A percentile compares a stretch with the other conserved stretches of the same genome.
Evolutionary conservation across 2,797 vertebrate genomes (phyloP).

Genomic region (Poeciliopsis presidionis): DNA sequence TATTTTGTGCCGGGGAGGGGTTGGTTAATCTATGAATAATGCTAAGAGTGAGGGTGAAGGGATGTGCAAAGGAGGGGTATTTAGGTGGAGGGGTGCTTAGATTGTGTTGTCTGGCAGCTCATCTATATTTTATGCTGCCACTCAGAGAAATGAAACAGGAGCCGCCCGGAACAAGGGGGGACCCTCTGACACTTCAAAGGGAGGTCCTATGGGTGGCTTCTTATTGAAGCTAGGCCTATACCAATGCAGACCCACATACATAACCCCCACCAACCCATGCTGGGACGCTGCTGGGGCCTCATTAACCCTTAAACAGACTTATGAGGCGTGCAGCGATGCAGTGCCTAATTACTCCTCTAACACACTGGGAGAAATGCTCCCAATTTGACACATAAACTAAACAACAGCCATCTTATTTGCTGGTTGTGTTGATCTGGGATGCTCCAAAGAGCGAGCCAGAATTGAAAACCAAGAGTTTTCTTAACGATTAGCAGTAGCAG

Average conservation of each 20-base stretch:
- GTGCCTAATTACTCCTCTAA: conserved; percentile 92
- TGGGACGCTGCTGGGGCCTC: conserved; percentile 98
- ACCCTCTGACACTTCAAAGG: conserved; percentile 99
- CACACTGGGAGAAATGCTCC: conserved; percentile 61
- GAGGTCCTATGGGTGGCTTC: conserved; percentile 98
- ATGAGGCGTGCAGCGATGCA: conserved; percentile 89
- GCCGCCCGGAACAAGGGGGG: conserved; percentile 98
- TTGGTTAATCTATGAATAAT: conserved; percentile 96
- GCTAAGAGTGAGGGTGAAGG: conserved; percentile 77
- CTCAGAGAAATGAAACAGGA: conserved; percentile 99
- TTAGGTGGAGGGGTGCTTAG: conserved; percentile 59
- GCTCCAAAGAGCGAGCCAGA: conserved; percentile 72
- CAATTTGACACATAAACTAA: conserved; percentile 48
- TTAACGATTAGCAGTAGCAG: conserved; percentile 85
- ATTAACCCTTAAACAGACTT: conserved; percentile 99
- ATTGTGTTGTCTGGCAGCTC: conserved; percentile 93
- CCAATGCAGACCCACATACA: conserved; percentile 69
- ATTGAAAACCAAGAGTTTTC: conserved; percentile 91
- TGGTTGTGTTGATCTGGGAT: conserved; percentile 75
- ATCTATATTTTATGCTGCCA: conserved; percentile 99
- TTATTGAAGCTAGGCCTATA: conserved; percentile 94
- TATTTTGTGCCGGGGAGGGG: conserved; percentile 90
- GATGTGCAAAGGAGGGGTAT: conserved; percentile 55
- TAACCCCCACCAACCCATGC: conserved; percentile 84
- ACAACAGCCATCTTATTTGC: conserved; percentile 44